Evolutionary conservation across 2,797 vertebrate species (phyloP).

Genomic region (Gymnodraco acuticeps): DNA sequence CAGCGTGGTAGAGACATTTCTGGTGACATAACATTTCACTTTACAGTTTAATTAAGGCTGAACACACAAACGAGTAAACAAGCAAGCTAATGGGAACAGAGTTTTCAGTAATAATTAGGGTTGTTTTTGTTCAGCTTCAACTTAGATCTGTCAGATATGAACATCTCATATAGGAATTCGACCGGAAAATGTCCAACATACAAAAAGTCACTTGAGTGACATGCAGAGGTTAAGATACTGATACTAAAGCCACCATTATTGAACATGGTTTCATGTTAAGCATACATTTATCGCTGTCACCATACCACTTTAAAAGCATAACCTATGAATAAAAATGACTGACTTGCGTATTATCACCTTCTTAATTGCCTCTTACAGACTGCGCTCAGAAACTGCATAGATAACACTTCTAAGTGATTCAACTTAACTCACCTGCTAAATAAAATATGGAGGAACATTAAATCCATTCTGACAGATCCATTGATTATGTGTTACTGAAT

Average conservation of each 20-base stretch:
- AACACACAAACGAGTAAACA: constrained; percentile 35
- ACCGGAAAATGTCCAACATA: constrained; percentile 3
- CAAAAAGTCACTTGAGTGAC: constrained; percentile 8
- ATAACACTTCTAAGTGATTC: constrained; percentile 41
- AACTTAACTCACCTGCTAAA: constrained; percentile 31
- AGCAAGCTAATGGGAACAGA: background rate
- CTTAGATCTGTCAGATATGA: background rate
- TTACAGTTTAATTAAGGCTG: constrained; percentile 29
- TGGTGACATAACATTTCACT: constrained; percentile 27
- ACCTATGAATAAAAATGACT: constrained; percentile 39
- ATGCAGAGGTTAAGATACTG: constrained; percentile 22
- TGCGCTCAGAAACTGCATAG: constrained; percentile 30
- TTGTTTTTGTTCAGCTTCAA: constrained; percentile 11
- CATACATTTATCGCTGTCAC: constrained; percentile 66
- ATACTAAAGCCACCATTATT: constrained; percentile 37
- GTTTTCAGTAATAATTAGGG: constrained; percentile 1
- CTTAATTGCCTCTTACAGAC: constrained; percentile 57
- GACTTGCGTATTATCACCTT: constrained; percentile 47
- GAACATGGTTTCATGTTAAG: constrained; percentile 53
- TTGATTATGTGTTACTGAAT: constrained; percentile 9
- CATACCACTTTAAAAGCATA: constrained; percentile 24
- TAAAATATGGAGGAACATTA: constrained; percentile 13
- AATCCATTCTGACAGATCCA: constrained; percentile 7
- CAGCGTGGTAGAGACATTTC: background rate
- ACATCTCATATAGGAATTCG: too few relatives aligned